phyloP scores from a whole-genome alignment of 2,888 invertebrate genomes.

The Pheosia gnoma region DNA sequence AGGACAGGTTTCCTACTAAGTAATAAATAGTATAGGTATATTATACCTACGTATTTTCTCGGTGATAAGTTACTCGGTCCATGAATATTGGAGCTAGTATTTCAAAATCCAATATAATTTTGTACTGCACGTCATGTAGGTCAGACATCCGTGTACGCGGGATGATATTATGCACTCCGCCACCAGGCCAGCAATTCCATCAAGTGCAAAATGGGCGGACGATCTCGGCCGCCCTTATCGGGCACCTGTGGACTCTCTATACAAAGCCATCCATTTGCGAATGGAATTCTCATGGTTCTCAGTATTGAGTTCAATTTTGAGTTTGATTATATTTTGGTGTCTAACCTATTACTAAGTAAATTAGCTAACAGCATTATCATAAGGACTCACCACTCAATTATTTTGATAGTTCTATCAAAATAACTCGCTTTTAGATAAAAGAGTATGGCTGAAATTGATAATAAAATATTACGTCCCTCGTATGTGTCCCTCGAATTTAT shows the following conservation, averaged over 20 bases:
- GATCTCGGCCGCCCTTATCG: constrained; percentile 66
- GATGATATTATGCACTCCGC: constrained; percentile 59
- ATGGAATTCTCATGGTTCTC: constrained; percentile 36
- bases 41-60: too few relatives aligned
- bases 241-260: constrained; percentile 71
- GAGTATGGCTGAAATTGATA: too few relatives aligned
- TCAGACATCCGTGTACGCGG: constrained; percentile 28
- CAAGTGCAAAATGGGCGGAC: constrained; percentile 54
- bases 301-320: constrained; percentile 1
- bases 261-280: constrained; percentile 70
- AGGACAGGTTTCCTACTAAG: not conserved
- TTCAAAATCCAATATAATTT: not conserved
- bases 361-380: too few relatives aligned
- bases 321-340: not conserved
- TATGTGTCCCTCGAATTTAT: too few relatives aligned
- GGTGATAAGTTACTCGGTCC: not conserved
- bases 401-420: too few relatives aligned
- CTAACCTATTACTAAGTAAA: not conserved
- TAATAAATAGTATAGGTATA: not conserved
- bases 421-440: too few relatives aligned
- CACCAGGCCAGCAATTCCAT: constrained; percentile 69
- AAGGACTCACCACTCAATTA: too few relatives aligned
- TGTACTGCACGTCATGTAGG: constrained; percentile 12
- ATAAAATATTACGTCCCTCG: too few relatives aligned
- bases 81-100: not conserved